A percentile compares a stretch with the other conserved stretches of the same genome.
phyloP scores from a whole-genome alignment of 2,797 vertebrate species.

The Gastrophryne carolinensis region DNA sequence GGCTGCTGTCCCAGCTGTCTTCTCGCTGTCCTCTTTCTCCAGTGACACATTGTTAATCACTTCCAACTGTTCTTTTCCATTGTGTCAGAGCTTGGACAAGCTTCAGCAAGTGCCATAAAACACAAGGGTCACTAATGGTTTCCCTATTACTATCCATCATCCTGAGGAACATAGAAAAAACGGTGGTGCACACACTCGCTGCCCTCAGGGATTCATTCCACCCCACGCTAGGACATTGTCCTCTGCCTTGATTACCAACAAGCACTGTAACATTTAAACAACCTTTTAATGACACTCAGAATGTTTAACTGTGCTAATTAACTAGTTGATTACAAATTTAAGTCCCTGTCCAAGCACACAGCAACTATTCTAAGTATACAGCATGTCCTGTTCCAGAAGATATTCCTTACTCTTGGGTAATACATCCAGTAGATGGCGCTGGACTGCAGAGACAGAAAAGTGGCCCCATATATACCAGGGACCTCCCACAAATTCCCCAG shows the following conservation, averaged over 20 bases:
- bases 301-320: not conserved
- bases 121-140: slow-evolving; percentile 11
- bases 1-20: slow-evolving; percentile 28
- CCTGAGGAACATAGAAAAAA: not conserved
- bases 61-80: slow-evolving; percentile 44
- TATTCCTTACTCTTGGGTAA: no score
- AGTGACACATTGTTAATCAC: slow-evolving; percentile 4
- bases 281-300: not conserved
- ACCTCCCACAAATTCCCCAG: no score
- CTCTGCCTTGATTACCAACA: not conserved
- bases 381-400: no score
- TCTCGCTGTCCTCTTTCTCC: not conserved
- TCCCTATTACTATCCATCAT: slow-evolving; percentile 4
- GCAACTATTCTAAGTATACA: no score
- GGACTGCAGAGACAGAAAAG: no score
- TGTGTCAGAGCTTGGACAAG: slow-evolving; percentile 3
- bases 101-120: slow-evolving; percentile 25
- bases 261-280: not conserved
- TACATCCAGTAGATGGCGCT: no score
- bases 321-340: no score
- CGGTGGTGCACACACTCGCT: not conserved
- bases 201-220: not conserved
- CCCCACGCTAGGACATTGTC: not conserved
- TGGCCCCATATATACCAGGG: no score
- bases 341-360: no score